phyloP scores from a whole-genome alignment of 2,797 vertebrate species.

The Pteronotus mesoamericanus region DNA sequence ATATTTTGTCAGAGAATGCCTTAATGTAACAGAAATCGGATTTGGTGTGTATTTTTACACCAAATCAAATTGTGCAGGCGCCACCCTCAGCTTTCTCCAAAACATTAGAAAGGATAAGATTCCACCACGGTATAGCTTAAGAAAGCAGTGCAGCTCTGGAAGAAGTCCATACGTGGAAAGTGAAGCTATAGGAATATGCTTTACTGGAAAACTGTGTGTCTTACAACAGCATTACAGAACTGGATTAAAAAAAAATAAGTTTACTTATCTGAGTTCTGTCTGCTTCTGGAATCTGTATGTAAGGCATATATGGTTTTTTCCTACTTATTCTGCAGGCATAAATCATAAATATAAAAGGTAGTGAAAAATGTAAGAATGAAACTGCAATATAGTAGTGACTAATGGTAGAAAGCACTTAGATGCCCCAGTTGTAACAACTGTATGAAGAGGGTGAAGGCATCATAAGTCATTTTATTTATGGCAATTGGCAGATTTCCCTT shows the following conservation, averaged over 20 bases:
- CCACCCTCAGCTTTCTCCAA: slow-evolving; percentile 88
- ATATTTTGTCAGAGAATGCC: slow-evolving; percentile 93
- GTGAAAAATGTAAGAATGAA: slow-evolving; percentile 30
- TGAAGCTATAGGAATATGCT: neutral
- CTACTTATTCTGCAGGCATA: slow-evolving; percentile 36
- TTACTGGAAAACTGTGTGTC: slow-evolving; percentile 59
- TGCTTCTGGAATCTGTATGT: neutral
- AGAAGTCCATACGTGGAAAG: slow-evolving; percentile 62
- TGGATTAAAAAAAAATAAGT: slow-evolving; percentile 1
- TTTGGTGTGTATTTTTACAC: slow-evolving; percentile 99
- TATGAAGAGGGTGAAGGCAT: slow-evolving; percentile 31
- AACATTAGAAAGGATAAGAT: slow-evolving; percentile 86
- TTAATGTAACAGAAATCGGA: slow-evolving; percentile 98
- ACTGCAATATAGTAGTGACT: slow-evolving; percentile 9
- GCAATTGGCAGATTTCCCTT: slow-evolving; percentile 44
- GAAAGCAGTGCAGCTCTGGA: slow-evolving; percentile 69
- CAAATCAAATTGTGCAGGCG: slow-evolving; percentile 97
- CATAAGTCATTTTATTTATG: slow-evolving; percentile 41
- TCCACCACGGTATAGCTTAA: slow-evolving; percentile 79
- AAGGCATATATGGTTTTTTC: neutral
- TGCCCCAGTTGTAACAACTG: neutral
- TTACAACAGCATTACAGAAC: neutral
- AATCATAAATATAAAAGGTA: slow-evolving; percentile 47
- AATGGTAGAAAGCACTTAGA: slow-evolving; percentile 64
- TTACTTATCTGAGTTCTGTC: neutral